Evolutionary conservation across 2,888 invertebrate species (phyloP).

Genomic region (Mystacides longicornis): DNA sequence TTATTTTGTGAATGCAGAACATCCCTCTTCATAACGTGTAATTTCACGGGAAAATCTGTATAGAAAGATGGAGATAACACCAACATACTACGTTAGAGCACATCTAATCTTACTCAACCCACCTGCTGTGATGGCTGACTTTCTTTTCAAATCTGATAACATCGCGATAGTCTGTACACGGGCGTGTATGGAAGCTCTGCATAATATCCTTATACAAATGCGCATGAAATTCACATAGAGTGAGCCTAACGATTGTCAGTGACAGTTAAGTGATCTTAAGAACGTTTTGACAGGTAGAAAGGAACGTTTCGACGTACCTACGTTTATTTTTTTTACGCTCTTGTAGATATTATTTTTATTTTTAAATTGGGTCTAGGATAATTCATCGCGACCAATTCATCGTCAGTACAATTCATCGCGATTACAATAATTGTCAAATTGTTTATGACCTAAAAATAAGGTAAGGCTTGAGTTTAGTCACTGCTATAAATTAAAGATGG

Average conservation of each 20-base stretch:
- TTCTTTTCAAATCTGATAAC: background rate
- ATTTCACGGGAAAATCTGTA: background rate
- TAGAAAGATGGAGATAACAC: background rate
- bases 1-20: no score
- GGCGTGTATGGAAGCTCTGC: background rate
- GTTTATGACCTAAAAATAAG: no score
- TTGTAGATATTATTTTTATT: no score
- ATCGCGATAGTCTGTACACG: no score
- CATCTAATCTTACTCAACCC: background rate
- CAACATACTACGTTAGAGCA: background rate
- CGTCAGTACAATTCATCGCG: no score
- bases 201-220: constrained; percentile 2
- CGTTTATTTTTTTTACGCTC: no score
- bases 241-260: background rate
- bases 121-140: background rate
- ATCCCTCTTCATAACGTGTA: background rate
- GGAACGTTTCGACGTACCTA: no score
- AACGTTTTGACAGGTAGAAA: background rate
- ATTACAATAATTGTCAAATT: no score
- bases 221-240: background rate
- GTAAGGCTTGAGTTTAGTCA: no score
- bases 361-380: no score
- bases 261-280: background rate
- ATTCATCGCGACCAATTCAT: no score
- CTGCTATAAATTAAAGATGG: no score